Evolutionary conservation across 2,888 invertebrate genomes (phyloP).

Genomic region (Pomacea canaliculata): DNA sequence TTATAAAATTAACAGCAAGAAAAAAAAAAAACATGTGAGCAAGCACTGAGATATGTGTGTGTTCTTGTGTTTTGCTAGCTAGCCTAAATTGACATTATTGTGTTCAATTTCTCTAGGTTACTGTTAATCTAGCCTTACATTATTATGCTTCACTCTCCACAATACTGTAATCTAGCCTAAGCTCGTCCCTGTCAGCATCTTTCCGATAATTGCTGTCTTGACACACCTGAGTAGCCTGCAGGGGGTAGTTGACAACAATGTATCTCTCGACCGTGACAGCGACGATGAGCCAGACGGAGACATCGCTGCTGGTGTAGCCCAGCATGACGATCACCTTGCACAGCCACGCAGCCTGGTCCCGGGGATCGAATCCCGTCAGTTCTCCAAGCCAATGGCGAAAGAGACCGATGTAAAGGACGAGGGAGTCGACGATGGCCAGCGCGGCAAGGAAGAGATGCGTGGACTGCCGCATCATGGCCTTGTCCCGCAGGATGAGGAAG

Average conservation of each 20-base stretch:
- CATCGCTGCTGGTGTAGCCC: conserved; percentile 61
- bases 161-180: too few relatives aligned
- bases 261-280: conserved; percentile 66
- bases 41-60: too few relatives aligned
- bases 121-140: too few relatives aligned
- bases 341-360: conserved; percentile 49
- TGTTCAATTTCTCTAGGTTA: too few relatives aligned
- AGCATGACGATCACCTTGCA: conserved; percentile 58
- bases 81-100: too few relatives aligned
- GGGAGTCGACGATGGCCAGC: conserved; percentile 60
- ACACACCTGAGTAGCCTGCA: conserved; percentile 52
- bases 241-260: conserved; percentile 63
- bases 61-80: too few relatives aligned
- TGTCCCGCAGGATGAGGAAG: conserved; percentile 60
- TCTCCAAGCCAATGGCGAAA: conserved; percentile 63
- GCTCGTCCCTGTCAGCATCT: too few relatives aligned
- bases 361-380: conserved; percentile 51
- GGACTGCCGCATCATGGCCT: conserved; percentile 56
- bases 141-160: too few relatives aligned
- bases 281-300: conserved; percentile 65
- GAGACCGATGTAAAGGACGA: conserved; percentile 63
- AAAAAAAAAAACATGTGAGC: too few relatives aligned
- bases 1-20: too few relatives aligned
- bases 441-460: conserved; percentile 64
- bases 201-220: too few relatives aligned